These are phyloP conservation scores for Eueides isabella DNA, from an alignment of 1,140 invertebrate species.

Conservation along the genomic window DNA sequence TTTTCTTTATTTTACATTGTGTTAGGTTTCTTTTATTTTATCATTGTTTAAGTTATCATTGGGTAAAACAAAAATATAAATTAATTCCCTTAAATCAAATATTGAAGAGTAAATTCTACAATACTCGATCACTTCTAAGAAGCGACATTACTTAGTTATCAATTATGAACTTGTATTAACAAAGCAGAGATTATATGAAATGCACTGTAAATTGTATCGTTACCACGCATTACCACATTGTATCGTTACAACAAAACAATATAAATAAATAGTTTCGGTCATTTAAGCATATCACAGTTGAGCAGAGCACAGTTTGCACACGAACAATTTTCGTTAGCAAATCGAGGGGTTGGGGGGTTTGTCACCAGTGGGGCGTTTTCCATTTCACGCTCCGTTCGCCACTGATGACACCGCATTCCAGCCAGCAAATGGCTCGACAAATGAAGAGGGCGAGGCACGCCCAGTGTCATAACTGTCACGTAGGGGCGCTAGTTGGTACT, in stretches of 20 bases:
- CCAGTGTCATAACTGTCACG: constrained; percentile 78
- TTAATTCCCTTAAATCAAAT: too few relatives aligned
- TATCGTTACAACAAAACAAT: neutral
- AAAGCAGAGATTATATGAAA: too few relatives aligned
- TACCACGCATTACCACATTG: neutral
- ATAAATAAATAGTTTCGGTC: constrained; percentile 16
- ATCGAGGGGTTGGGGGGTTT: constrained; percentile 50
- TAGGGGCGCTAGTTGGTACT: constrained; percentile 50
- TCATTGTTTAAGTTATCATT: too few relatives aligned
- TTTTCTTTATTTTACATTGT: too few relatives aligned
- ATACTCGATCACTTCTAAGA: too few relatives aligned
- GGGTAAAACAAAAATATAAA: too few relatives aligned
- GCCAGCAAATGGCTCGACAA: constrained; percentile 77
- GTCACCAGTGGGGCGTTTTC: constrained; percentile 76
- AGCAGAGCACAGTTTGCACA: constrained; percentile 32
- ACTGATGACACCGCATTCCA: constrained; percentile 80
- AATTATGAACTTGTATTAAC: too few relatives aligned
- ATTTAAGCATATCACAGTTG: constrained; percentile 39
- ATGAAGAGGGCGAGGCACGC: constrained; percentile 77
- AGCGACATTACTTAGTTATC: too few relatives aligned
- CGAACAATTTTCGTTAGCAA: constrained; percentile 70
- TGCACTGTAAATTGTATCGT: too few relatives aligned
- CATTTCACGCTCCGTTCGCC: constrained; percentile 77
- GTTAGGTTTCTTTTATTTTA: too few relatives aligned
- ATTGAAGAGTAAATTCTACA: too few relatives aligned